These are phyloP conservation scores for Barypeithes pellucidus DNA, from an alignment of 2,888 invertebrate genomes.

Conservation along the genomic window DNA sequence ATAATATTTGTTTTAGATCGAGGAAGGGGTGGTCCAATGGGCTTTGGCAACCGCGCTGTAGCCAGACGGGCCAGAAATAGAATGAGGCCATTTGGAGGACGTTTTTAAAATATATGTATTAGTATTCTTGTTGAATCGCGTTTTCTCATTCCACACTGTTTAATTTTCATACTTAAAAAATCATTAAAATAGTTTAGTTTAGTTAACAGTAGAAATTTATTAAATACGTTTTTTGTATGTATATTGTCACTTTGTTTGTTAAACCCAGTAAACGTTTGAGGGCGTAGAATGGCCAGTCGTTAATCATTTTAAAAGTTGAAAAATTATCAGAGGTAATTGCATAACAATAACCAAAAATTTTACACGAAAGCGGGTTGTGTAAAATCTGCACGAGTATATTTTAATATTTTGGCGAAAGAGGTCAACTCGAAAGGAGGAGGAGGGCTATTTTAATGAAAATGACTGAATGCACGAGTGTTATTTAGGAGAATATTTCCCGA, in stretches of 20 bases:
- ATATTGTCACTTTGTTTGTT: constrained; percentile 17
- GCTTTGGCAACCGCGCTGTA: constrained; percentile 57
- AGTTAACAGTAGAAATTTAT: constrained; percentile 7
- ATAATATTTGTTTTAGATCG: constrained; percentile 49
- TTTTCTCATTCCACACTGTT: constrained; percentile 51
- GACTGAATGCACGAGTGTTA: no score
- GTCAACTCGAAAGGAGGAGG: no score
- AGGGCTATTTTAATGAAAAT: no score
- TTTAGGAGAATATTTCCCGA: no score
- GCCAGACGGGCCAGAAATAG: constrained; percentile 65
- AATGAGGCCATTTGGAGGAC: constrained; percentile 63
- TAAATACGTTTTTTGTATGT: constrained; percentile 18
- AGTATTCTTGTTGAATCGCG: constrained; percentile 34
- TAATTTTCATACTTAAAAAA: constrained; percentile 17
- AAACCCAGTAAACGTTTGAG: not conserved
- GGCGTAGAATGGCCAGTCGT: not conserved
- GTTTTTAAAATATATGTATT: constrained; percentile 43
- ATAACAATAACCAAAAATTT: no score
- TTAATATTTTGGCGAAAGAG: no score
- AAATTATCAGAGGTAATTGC: no score
- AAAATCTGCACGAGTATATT: no score
- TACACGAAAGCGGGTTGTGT: no score
- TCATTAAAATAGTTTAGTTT: constrained; percentile 15
- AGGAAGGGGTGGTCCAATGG: constrained; percentile 56
- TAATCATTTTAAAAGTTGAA: no score